Base-by-base conservation (phyloP, 2,888 invertebrate species). In the Eupelmus urozonus region DNA sequence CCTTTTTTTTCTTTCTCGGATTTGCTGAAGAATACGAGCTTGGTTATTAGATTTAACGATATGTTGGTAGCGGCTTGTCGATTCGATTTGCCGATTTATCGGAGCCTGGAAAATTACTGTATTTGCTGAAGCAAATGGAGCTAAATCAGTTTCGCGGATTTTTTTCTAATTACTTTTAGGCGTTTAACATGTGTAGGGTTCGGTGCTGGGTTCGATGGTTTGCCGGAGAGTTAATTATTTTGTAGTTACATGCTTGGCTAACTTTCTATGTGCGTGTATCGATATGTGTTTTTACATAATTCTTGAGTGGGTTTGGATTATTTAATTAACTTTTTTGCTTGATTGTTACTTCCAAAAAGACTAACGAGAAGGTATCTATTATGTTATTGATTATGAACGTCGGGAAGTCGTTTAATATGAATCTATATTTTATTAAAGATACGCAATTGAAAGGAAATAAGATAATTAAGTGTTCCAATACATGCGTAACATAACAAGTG, bases 41-140 rank as follows among this genome's bases (percentile, higher is more conserved):
- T 23, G 49, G 29, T 57, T 65, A 63, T 63, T 70, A 49, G 49
- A 70, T 55, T 51, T 65, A 49, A 59, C 65, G 63, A 71, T 23
- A 34, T 11, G 16, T 23, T 23, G 23, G 20, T 4, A 13, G 1
- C 60, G 11, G 23, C 51, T 27, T 13, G 18, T 62, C 13, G 16
- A 59, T 34, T 59, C 20, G 20, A 16, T 60, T 16, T 53, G 5
- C 7, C 16, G 2, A 40, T 62, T 42, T 45, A 73, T 18, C 5
- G 16, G 59, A 42, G 11, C 0, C 29, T 20, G 20, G 27, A 55
- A 29, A 59, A 45, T 66, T 59, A 49, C 45, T 34, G 42, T 62
- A 55, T 29, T 45, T 62, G 57, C 25, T 55, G 42, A 62, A 57
- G 63, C 29, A 69, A 70, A 70, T 49, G 34, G 25, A n/a, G 18